These are phyloP conservation scores for Cheirogaleus major DNA, from an alignment of 2,797 vertebrate genomes.

Conservation along the genomic window DNA sequence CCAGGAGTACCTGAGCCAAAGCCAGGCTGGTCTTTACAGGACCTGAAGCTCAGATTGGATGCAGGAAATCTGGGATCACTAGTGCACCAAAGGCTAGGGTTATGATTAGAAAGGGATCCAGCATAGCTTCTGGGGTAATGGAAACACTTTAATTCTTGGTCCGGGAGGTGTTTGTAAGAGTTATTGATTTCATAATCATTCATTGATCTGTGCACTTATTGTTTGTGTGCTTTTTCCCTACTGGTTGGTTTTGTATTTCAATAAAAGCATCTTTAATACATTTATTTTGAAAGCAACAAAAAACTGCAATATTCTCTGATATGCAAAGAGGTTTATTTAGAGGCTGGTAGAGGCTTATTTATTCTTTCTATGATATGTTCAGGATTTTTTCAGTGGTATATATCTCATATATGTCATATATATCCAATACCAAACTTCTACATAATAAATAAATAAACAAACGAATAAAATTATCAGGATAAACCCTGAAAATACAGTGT, in stretches of 20 bases:
- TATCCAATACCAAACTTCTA: neutral
- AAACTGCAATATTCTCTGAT: neutral
- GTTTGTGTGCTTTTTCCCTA: neutral
- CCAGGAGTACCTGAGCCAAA: neutral
- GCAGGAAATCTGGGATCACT: neutral
- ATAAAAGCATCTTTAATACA: neutral
- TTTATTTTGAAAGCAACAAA: neutral
- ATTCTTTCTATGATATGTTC: neutral
- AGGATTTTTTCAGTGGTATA: neutral
- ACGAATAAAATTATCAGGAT: neutral
- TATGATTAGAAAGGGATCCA: neutral
- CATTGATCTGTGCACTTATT: neutral
- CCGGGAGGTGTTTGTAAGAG: neutral
- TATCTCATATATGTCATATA: neutral
- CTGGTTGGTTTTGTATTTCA: neutral
- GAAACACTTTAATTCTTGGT: neutral
- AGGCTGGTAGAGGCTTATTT: neutral
- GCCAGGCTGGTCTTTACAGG: neutral
- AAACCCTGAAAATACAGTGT: neutral
- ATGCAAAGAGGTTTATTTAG: neutral
- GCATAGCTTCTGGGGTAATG: accelerated
- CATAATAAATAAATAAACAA: neutral
- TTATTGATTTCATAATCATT: neutral
- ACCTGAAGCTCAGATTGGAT: neutral
- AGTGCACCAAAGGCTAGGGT: neutral